Evolutionary conservation across 2,113 vertebrate species (phyloP).

Genomic region (Galbula dea): DNA sequence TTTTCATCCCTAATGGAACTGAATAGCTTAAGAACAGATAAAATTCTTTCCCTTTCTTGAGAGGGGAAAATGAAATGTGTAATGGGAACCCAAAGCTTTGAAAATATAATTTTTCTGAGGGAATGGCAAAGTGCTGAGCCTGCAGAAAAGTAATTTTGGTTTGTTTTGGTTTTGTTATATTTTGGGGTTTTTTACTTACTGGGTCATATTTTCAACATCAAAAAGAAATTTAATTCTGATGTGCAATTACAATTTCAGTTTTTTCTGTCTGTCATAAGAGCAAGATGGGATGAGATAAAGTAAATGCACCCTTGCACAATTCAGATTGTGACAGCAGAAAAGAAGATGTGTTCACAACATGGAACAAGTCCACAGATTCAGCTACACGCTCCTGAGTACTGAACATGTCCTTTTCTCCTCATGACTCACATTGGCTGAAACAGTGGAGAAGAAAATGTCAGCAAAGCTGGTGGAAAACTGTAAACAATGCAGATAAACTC

Average conservation of each 20-base stretch:
- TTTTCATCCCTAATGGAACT: neutral
- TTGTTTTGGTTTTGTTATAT: neutral
- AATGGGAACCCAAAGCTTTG: neutral
- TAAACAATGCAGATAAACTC: slow-evolving; percentile 2
- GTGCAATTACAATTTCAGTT: neutral
- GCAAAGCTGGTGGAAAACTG: neutral
- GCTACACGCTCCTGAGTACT: neutral
- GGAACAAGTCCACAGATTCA: neutral
- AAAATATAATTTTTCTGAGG: neutral
- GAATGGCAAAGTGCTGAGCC: neutral
- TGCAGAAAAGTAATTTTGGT: neutral
- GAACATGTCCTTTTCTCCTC: neutral
- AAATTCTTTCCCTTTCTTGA: neutral
- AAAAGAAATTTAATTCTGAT: neutral
- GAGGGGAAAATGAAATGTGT: neutral
- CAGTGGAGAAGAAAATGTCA: neutral
- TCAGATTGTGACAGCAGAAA: neutral
- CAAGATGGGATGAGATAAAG: neutral
- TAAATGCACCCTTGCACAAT: neutral
- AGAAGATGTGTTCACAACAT: neutral
- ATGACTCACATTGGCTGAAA: neutral
- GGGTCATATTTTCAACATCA: neutral
- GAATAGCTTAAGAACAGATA: neutral
- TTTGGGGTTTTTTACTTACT: neutral
- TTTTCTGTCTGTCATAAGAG: neutral